Evolutionary conservation across 2,113 vertebrate species (phyloP).

Genomic region (Gallinago paraguaiae): DNA sequence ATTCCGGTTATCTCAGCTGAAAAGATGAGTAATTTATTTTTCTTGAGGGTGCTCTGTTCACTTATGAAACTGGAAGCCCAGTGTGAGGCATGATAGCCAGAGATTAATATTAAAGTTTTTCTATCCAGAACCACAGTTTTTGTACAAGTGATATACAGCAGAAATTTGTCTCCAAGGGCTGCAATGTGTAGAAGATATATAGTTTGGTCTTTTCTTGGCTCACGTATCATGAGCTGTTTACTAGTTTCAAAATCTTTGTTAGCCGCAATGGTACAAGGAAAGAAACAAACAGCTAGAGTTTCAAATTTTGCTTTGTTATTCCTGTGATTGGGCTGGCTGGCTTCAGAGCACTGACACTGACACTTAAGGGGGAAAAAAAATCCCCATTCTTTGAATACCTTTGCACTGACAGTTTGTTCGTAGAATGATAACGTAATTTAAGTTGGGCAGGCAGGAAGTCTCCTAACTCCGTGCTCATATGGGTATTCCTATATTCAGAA

Average conservation of each 20-base stretch:
- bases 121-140: neutral
- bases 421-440: neutral
- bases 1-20: neutral
- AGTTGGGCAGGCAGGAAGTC: neutral
- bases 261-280: neutral
- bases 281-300: neutral
- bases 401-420: neutral
- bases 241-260: neutral
- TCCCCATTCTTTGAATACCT: neutral
- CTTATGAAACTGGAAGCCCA: neutral
- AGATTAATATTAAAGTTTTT: neutral
- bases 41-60: neutral
- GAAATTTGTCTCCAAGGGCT: neutral
- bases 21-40: neutral
- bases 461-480: accelerated
- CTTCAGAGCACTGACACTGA: neutral
- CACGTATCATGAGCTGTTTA: neutral
- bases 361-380: too few species aligned
- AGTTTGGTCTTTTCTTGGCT: neutral
- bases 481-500: neutral
- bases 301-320: neutral
- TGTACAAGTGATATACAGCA: neutral
- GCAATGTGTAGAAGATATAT: neutral
- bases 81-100: neutral
- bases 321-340: neutral